Evolutionary conservation across 2,888 invertebrate genomes (phyloP), one percentile per base, ranked within the genome.

Genomic region (Choristoneura rosaceana): DNA sequence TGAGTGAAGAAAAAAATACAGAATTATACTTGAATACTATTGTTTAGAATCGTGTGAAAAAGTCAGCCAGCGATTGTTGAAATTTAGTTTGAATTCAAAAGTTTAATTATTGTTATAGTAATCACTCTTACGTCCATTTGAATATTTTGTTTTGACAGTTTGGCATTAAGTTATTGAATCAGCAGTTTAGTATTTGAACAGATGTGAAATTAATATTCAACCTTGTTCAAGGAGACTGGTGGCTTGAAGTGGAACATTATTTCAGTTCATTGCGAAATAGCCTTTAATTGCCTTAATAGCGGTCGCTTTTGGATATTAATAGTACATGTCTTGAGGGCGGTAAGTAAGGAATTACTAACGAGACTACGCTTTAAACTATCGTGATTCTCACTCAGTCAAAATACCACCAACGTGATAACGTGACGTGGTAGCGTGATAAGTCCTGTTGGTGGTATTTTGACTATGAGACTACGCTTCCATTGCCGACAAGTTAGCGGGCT

Each of bases 201-300:
- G 67, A 15, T 67, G 71, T 10, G 25, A 3, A 9, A 67, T 71
- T 71, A 71, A 71, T 55, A 71, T 71, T 67, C 71, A 45, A 62
- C 61, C 38, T 61, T 34, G 34, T 25, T 14, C 47, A 71, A 71
- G 71, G 71, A 45, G 55, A 70, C 38, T 66, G 52, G 50, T 41
- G 55, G 38, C 50, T 50, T 63, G 34, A 58, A 55, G 3, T 25
- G 50, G 4, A 4, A 50, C 34, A 64, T 50, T 63, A 34, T n/a
- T 58, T 52, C 52, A 17, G 15, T 17, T 38, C 38, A 38, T 38
- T 38, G 38, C 38, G 38, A 38, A 38, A 38, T 5, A 38, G 5
- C 38, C 0, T 5, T 38, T 38, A 38, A 4, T 38, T 38, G 38
- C 25, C 25, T 0, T 25, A 25, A 25, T 25, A 25, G 25, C 2